Conservation (phyloP, 2,113 vertebrate species). For the Lutjanus erythropterus region DNA sequence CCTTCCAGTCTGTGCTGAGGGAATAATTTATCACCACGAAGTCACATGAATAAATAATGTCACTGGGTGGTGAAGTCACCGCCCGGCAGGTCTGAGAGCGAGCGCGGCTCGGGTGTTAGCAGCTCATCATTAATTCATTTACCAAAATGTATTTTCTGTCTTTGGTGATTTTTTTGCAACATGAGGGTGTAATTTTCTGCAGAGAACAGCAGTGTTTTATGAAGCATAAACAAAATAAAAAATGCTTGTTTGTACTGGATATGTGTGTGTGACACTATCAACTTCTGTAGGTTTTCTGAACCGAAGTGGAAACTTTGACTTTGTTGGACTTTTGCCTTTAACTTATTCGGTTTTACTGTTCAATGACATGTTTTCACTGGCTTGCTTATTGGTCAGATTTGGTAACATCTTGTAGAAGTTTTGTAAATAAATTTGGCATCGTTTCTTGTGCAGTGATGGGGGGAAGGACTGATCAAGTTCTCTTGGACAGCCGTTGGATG, state of each 20-base stretch:
- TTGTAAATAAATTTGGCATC: too few species aligned
- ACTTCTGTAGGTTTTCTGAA: neutral
- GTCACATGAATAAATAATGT: slow-evolving; percentile 72
- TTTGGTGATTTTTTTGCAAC: slow-evolving; percentile 32
- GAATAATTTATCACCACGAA: slow-evolving; percentile 66
- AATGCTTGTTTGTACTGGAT: too few species aligned
- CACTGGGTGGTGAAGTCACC: slow-evolving; percentile 26
- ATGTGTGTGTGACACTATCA: neutral
- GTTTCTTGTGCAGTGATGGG: too few species aligned
- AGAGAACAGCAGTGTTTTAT: neutral
- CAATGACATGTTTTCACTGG: too few species aligned
- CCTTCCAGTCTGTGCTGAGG: slow-evolving; percentile 62
- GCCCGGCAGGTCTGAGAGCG: slow-evolving; percentile 48
- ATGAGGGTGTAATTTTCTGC: neutral
- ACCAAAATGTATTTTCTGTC: slow-evolving; percentile 26
- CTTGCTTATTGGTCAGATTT: neutral
- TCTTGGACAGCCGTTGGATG: too few species aligned
- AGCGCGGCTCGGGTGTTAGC: slow-evolving; percentile 23
- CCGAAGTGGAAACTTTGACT: neutral
- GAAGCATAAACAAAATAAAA: neutral
- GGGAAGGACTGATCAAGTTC: too few species aligned
- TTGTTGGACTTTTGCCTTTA: neutral
- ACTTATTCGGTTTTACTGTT: too few species aligned
- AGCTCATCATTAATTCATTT: slow-evolving; percentile 66
- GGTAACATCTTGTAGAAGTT: neutral